A percentile compares a stretch with the other conserved stretches of the same genome.
phyloP scores from a whole-genome alignment of 2,113 vertebrate species.

The Anolis carolinensis region DNA sequence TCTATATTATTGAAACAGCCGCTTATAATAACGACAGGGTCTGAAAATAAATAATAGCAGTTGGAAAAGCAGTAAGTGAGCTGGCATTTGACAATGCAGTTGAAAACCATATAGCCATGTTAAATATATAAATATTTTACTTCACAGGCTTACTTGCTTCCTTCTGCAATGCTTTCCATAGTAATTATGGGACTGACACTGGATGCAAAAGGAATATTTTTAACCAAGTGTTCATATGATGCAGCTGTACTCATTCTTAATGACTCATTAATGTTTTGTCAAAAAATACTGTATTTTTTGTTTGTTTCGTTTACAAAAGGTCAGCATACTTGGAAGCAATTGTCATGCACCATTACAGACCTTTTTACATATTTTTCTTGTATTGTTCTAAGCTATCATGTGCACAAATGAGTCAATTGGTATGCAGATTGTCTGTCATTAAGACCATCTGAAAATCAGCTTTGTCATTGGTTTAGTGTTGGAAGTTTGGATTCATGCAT shows the following conservation, averaged over 20 bases:
- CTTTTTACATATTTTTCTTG: slow-evolving; percentile 71
- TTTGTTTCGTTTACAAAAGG: slow-evolving; percentile 71
- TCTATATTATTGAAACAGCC: not conserved
- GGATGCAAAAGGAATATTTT: slow-evolving; percentile 57
- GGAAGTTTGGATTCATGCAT: slow-evolving; percentile 51
- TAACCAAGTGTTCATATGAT: slow-evolving; percentile 64
- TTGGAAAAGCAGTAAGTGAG: slow-evolving; percentile 19
- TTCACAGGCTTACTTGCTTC: slow-evolving; percentile 6
- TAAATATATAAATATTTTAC: not conserved
- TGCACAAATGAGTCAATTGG: slow-evolving; percentile 72
- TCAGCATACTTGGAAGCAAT: slow-evolving; percentile 76
- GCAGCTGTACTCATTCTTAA: slow-evolving; percentile 78
- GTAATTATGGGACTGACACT: slow-evolving; percentile 51
- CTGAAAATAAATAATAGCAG: slow-evolving; percentile 4
- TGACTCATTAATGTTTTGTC: slow-evolving; percentile 74
- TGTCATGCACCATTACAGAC: slow-evolving; percentile 71
- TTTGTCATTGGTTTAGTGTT: slow-evolving; percentile 65
- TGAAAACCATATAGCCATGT: not conserved
- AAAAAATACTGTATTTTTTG: slow-evolving; percentile 67
- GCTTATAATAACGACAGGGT: not conserved
- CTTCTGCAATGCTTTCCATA: slow-evolving; percentile 35
- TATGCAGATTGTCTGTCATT: slow-evolving; percentile 81
- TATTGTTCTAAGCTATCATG: slow-evolving; percentile 72
- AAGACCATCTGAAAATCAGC: slow-evolving; percentile 75
- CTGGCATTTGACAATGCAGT: slow-evolving; percentile 3